Base-by-base conservation (phyloP, 2,888 invertebrate genomes). In the Coenonympha arcania region DNA sequence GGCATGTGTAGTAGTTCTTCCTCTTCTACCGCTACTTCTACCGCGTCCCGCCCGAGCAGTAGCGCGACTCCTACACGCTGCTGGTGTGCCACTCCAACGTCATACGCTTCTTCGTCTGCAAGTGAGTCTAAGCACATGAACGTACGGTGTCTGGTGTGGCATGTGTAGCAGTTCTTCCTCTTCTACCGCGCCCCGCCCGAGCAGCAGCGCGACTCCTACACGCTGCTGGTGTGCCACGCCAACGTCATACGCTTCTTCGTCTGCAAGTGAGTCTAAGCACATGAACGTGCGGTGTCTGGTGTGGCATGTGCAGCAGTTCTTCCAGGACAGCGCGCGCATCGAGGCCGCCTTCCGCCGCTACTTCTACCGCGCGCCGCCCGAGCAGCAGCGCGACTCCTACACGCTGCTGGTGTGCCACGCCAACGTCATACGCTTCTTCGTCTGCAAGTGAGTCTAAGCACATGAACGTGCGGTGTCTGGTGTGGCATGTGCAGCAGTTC, bases 81-180 rank as follows among this genome's bases (percentile, higher is more conserved):
- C 84, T 99, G 47, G 97, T 99, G 1, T 99, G 99, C 63, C 99
- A 99, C 77, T 98, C 95, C 3, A 99, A 99, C 79, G 99, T 99
- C 16, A 99, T 99, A 66, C 89, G 98, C 36, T 99, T 95, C 79
- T 95, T 95, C 70, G 91, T 95, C n/a, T 95, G 95, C 88, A 90
- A 93, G 93, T 93, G 68, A 84, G 81, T 80, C 19, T n/a, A n/a
- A 15, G 24, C 48, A 5, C n/a, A 8, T 15, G 11, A 26, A 2
- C 24, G 8, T n/a, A n/a, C 24, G 24, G 1, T n/a, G 24, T 6
- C 24, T n/a, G 24, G 24, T 24, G 24, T 24, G 24, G 24, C 24
- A 24, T 11, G 30, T 30, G 2, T 30, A 13, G 30, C 24, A 30
- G 5, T 31, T 31, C 6, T 31, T 31, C 11, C 4, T 15, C 79